Evolutionary conservation across 2,113 vertebrate genomes (phyloP).

Genomic region (Heptranchias perlo): DNA sequence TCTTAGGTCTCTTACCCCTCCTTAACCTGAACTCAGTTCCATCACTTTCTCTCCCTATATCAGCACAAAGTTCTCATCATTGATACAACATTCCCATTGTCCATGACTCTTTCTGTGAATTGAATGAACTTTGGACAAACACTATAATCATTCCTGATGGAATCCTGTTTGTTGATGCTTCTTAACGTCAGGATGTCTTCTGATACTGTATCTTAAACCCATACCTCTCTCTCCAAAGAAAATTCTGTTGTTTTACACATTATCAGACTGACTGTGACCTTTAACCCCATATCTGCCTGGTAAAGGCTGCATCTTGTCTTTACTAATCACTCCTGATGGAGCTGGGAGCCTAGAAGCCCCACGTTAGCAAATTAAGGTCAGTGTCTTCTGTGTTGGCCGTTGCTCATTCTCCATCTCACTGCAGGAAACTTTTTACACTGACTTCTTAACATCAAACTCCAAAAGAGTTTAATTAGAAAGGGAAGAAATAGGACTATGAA

Average conservation of each 20-base stretch:
- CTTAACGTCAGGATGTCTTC: slow-evolving; percentile 20
- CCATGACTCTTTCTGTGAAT: slow-evolving; percentile 7
- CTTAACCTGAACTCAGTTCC: not conserved
- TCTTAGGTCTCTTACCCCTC: not conserved
- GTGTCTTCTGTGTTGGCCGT: slow-evolving; percentile 24
- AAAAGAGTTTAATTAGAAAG: slow-evolving; percentile 41
- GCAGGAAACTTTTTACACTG: slow-evolving; percentile 39
- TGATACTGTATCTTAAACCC: slow-evolving; percentile 20
- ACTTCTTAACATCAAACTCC: slow-evolving; percentile 27
- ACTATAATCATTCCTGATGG: slow-evolving; percentile 22
- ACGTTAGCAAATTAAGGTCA: not conserved
- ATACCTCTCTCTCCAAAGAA: not conserved
- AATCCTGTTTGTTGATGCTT: slow-evolving; percentile 35
- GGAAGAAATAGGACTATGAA: slow-evolving; percentile 61
- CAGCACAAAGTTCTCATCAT: slow-evolving; percentile 10
- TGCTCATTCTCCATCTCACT: slow-evolving; percentile 30
- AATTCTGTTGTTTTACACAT: slow-evolving; percentile 33
- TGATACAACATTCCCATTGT: slow-evolving; percentile 5
- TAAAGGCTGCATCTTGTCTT: slow-evolving; percentile 45
- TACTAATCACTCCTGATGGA: slow-evolving; percentile 42
- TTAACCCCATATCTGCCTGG: slow-evolving; percentile 42
- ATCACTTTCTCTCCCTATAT: slow-evolving; percentile 25
- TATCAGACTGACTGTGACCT: slow-evolving; percentile 48
- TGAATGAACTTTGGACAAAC: slow-evolving; percentile 26
- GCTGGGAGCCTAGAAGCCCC: slow-evolving; percentile 41